These are phyloP conservation scores for Polyommatus iphigenia DNA, from an alignment of 2,888 invertebrate species.

Conservation along the genomic window DNA sequence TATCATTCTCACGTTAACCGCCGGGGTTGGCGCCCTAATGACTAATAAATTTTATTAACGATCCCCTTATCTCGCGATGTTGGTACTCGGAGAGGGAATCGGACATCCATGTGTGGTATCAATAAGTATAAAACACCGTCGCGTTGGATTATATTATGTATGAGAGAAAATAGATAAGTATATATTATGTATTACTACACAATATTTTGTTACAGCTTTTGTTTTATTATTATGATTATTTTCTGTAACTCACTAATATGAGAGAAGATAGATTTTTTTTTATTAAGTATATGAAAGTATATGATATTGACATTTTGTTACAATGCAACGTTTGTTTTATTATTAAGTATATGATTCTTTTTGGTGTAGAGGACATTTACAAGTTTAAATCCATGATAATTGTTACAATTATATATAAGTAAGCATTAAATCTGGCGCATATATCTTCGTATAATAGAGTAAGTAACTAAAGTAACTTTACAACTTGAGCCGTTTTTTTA, in stretches of 20 bases:
- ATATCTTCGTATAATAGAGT: background rate
- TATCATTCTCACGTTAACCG: conserved; percentile 29
- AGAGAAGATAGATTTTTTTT: no score
- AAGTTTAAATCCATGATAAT: no score
- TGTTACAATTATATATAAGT: no score
- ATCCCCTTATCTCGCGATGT: conserved; percentile 5
- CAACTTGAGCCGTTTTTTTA: background rate
- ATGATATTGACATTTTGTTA: background rate
- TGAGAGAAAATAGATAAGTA: background rate
- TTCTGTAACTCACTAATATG: no score
- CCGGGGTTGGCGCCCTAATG: conserved; percentile 24
- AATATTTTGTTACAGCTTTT: no score
- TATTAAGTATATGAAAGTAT: no score
- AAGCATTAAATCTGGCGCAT: background rate
- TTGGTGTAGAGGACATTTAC: no score
- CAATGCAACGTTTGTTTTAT: no score
- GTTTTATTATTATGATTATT: no score
- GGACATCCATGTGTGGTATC: background rate
- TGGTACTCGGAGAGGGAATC: background rate
- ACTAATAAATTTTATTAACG: conserved; percentile 27
- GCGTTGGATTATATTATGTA: background rate
- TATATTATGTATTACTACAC: no score
- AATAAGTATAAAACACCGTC: background rate
- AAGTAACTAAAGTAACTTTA: background rate
- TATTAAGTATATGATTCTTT: no score